Conservation (phyloP, 2,888 invertebrate genomes). For the Torymus aiolomorphi region DNA sequence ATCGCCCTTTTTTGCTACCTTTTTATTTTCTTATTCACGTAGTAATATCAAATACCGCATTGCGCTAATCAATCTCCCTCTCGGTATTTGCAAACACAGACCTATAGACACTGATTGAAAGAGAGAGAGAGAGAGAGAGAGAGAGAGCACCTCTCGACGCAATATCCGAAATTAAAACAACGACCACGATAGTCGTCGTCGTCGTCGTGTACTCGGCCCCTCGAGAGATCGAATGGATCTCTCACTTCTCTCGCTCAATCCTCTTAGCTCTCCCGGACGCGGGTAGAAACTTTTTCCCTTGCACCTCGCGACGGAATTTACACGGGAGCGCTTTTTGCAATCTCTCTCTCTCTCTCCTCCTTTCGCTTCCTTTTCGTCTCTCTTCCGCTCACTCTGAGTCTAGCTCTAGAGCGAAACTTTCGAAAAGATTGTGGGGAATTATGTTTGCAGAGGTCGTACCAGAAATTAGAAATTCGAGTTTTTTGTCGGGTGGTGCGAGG, state of each 20-base stretch:
- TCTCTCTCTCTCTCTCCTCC: no score
- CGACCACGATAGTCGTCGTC: background rate
- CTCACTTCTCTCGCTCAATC: slow-evolving; percentile 1
- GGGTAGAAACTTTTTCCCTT: background rate
- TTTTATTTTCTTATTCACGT: no score
- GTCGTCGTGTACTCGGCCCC: background rate
- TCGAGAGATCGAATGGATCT: background rate
- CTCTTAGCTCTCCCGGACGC: slow-evolving; percentile 1
- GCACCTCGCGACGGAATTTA: background rate
- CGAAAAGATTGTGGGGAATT: background rate
- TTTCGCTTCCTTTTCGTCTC: background rate
- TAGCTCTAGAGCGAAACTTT: background rate
- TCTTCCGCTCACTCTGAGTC: background rate
- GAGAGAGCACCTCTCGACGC: no score
- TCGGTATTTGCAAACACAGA: no score
- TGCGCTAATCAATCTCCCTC: no score
- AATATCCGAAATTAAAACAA: no score
- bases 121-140: no score
- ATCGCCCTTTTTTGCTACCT: no score
- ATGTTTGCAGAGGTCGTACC: background rate
- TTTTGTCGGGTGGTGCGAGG: background rate
- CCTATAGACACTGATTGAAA: no score
- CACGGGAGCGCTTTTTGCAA: background rate
- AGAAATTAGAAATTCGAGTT: background rate
- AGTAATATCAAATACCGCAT: no score